Evolutionary conservation across 2,797 vertebrate species (phyloP).

Genomic region (Malurus splendens): DNA sequence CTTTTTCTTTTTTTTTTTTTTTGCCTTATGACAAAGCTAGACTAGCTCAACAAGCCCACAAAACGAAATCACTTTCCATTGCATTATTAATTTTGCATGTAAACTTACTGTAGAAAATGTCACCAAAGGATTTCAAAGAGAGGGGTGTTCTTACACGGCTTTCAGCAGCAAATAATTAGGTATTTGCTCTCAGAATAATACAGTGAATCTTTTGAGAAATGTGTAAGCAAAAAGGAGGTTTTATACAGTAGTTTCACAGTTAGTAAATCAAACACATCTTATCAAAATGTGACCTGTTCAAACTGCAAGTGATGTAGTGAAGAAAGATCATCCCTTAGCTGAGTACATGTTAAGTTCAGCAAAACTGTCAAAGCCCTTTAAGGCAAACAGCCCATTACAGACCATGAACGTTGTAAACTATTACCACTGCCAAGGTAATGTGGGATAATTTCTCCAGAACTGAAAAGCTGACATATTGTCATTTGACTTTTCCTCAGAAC

Average conservation of each 20-base stretch:
- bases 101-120: background rate
- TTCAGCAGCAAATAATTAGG: slow-evolving; percentile 36
- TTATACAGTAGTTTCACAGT: background rate
- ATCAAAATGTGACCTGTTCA: slow-evolving; percentile 60
- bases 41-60: background rate
- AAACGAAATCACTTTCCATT: background rate
- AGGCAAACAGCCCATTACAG: slow-evolving; percentile 36
- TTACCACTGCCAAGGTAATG: slow-evolving; percentile 24
- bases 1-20: background rate
- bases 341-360: slow-evolving; percentile 24
- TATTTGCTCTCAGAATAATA: slow-evolving; percentile 30
- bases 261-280: slow-evolving; percentile 20
- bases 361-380: slow-evolving; percentile 34
- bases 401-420: slow-evolving; percentile 14
- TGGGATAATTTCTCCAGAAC: slow-evolving; percentile 11
- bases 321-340: slow-evolving; percentile 29
- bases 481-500: slow-evolving; percentile 17
- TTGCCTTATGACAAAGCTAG: background rate
- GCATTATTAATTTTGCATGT: background rate
- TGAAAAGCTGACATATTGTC: background rate
- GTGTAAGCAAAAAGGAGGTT: background rate
- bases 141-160: background rate
- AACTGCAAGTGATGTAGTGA: slow-evolving; percentile 24
- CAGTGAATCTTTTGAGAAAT: background rate
- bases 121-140: background rate